Percentiles rank a stretch among this genome's conserved stretches.
Conservation (phyloP, 1,140 invertebrate genomes). For the Caerostris extrusa region DNA sequence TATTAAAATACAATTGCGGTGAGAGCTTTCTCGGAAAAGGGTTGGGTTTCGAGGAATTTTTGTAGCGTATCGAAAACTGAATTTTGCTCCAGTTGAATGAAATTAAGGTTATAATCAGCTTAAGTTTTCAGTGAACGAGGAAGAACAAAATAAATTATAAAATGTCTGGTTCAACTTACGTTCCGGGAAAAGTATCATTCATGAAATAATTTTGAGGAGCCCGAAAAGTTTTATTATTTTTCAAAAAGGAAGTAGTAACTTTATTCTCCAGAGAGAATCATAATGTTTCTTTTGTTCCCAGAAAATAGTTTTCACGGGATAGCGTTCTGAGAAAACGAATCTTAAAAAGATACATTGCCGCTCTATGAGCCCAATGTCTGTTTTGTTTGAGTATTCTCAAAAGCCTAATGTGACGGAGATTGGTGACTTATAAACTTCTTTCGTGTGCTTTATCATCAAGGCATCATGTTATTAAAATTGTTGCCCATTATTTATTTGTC, state of each 20-base stretch:
- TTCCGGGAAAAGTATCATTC: neutral
- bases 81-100: conserved; percentile 21
- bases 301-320: neutral
- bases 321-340: neutral
- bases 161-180: neutral
- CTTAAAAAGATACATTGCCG: neutral
- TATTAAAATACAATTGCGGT: conserved; percentile 8
- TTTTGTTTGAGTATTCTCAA: neutral
- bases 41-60: neutral
- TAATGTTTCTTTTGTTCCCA: neutral
- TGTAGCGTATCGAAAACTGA: neutral
- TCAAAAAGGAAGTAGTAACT: neutral
- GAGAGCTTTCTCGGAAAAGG: neutral
- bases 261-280: neutral
- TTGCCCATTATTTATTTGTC: no score
- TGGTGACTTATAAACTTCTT: no score
- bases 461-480: no score
- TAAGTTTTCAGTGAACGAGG: neutral
- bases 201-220: neutral
- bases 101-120: conserved; percentile 35
- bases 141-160: neutral
- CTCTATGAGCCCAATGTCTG: neutral
- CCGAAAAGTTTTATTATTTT: neutral
- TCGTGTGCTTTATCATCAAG: no score
- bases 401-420: neutral